Evolutionary conservation across 1,140 invertebrate genomes (phyloP).

Genomic region (Adelges cooleyi): DNA sequence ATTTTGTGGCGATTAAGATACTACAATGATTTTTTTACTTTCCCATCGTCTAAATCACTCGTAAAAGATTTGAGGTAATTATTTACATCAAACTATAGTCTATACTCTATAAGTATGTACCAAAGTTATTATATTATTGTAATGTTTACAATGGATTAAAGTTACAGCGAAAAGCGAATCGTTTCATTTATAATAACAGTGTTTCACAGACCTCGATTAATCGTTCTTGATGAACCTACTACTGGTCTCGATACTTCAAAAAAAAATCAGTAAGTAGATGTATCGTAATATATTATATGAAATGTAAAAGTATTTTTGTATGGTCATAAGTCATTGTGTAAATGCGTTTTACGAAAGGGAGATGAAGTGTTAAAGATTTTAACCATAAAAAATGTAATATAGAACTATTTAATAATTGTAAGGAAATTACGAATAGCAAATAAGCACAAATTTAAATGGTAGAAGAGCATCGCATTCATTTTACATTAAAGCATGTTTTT

Average conservation of each 20-base stretch:
- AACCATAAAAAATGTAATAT: too few relatives aligned
- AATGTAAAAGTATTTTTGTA: too few relatives aligned
- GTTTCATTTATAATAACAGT: slow-evolving; percentile 9
- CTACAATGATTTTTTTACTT: neutral
- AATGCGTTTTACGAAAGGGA: too few relatives aligned
- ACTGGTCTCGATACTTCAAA: slow-evolving; percentile 4
- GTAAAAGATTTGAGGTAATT: neutral
- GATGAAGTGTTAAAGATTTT: too few relatives aligned
- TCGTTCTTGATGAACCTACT: slow-evolving; percentile 17
- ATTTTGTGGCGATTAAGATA: neutral
- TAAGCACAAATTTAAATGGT: too few relatives aligned
- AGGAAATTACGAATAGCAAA: too few relatives aligned
- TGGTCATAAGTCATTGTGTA: too few relatives aligned
- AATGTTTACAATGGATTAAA: neutral
- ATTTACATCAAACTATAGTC: neutral
- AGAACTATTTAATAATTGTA: too few relatives aligned
- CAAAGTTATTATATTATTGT: neutral
- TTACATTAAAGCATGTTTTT: too few relatives aligned
- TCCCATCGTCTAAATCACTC: neutral
- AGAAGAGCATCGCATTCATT: too few relatives aligned
- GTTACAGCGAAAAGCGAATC: slow-evolving; percentile 13
- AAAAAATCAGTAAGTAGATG: neutral
- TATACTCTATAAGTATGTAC: neutral
- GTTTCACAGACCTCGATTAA: slow-evolving; percentile 11
- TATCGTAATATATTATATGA: too few relatives aligned